phyloP scores from a whole-genome alignment of 1,140 invertebrate species.

The Lasioglossum albipes region DNA sequence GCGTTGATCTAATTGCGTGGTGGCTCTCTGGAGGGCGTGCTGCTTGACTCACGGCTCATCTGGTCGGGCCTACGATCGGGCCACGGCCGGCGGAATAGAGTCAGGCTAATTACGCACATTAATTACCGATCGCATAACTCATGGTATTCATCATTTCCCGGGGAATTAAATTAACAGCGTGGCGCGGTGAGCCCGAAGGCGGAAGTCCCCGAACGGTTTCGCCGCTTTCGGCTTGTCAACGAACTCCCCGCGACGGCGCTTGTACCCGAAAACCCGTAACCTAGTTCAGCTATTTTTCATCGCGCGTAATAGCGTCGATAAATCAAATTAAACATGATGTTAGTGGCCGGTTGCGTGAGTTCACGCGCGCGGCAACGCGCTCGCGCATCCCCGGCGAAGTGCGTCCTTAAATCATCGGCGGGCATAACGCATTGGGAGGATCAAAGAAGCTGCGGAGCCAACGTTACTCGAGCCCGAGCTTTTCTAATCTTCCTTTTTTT shows the following conservation, averaged over 20 bases:
- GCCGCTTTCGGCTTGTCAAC: slow-evolving; percentile 42
- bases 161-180: slow-evolving; percentile 34
- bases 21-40: background rate
- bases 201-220: slow-evolving; percentile 38
- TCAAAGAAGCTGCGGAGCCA: slow-evolving; percentile 69
- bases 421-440: slow-evolving; percentile 77
- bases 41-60: background rate
- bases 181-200: slow-evolving; percentile 3
- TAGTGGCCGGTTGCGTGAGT: slow-evolving; percentile 43
- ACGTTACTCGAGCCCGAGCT: slow-evolving; percentile 62
- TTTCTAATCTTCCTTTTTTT: slow-evolving; percentile 56
- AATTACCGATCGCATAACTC: slow-evolving; percentile 40
- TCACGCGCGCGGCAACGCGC: slow-evolving; percentile 33
- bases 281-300: slow-evolving; percentile 74
- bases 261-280: slow-evolving; percentile 52
- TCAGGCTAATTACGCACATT: slow-evolving; percentile 24
- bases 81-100: background rate
- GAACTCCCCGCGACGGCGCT: slow-evolving; percentile 30
- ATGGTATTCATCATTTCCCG: slow-evolving; percentile 36
- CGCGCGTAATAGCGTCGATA: slow-evolving; percentile 69
- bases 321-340: slow-evolving; percentile 75
- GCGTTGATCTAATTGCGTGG: background rate
- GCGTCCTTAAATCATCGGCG: slow-evolving; percentile 75
- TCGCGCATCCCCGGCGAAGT: slow-evolving; percentile 47
- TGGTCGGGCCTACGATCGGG: background rate